Evolutionary conservation across 2,113 vertebrate genomes (phyloP).

Genomic region (Elachura formosa): DNA sequence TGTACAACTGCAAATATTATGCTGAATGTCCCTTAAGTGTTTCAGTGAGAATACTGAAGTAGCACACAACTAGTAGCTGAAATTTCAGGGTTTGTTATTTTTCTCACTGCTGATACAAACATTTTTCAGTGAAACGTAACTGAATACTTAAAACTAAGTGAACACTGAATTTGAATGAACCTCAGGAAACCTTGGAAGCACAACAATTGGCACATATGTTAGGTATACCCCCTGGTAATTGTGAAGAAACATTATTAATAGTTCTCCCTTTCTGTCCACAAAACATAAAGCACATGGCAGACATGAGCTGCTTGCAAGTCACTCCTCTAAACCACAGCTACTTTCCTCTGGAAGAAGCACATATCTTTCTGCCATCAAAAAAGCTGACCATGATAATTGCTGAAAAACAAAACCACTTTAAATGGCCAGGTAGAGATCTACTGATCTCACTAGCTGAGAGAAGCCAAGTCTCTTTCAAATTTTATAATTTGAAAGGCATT

Average conservation of each 20-base stretch:
- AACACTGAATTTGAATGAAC: background rate
- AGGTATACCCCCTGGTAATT: background rate
- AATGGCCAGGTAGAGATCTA: background rate
- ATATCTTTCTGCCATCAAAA: background rate
- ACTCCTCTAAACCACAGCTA: background rate
- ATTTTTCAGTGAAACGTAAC: background rate
- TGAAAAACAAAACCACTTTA: background rate
- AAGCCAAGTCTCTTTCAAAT: background rate
- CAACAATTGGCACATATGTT: background rate
- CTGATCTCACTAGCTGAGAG: background rate
- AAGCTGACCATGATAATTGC: background rate
- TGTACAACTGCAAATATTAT: background rate
- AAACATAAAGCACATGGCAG: accelerated
- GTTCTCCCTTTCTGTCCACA: background rate
- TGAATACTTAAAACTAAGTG: background rate
- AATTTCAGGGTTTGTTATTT: background rate
- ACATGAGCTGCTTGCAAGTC: background rate
- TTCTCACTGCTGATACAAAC: background rate
- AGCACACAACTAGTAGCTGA: background rate
- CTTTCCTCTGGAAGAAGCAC: background rate
- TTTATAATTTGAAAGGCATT: background rate
- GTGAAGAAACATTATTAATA: background rate
- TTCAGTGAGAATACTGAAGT: background rate
- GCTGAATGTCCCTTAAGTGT: background rate
- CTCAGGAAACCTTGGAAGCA: background rate